These are phyloP conservation scores for Thamnophis sirtalis DNA, from an alignment of 2,113 vertebrate genomes.

Conservation along the genomic window DNA sequence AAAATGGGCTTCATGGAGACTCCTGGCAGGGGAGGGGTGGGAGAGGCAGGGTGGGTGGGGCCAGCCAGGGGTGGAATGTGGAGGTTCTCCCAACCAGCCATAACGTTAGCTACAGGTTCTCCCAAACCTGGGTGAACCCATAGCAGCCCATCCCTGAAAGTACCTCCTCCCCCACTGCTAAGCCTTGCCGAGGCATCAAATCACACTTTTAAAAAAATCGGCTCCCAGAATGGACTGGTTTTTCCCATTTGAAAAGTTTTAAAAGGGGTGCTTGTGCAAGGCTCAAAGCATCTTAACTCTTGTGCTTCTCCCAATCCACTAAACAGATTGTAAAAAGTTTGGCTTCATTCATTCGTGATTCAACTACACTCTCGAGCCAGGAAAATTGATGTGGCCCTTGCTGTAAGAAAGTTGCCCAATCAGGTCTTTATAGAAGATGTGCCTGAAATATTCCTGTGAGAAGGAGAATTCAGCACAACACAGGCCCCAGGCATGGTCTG, in stretches of 20 bases:
- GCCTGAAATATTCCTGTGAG: neutral
- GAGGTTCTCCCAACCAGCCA: no score
- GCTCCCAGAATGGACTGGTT: neutral
- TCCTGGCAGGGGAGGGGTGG: no score
- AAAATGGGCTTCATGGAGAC: no score
- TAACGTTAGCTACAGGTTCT: no score
- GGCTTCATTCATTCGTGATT: neutral
- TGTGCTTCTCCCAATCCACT: neutral
- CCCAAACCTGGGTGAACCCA: no score
- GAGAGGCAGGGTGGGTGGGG: no score
- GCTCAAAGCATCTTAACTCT: neutral
- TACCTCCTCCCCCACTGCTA: neutral
- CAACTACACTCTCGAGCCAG: neutral
- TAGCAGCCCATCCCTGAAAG: neutral
- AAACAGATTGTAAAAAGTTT: neutral
- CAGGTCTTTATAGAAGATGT: neutral
- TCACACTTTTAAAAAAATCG: neutral
- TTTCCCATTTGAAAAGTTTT: neutral
- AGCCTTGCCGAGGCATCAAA: neutral
- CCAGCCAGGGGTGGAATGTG: no score
- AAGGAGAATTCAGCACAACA: neutral
- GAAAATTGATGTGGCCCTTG: neutral
- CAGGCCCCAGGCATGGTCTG: neutral
- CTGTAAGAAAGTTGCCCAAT: neutral
- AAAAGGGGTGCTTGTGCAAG: neutral